A percentile compares a stretch with the other conserved stretches of the same genome.
Evolutionary conservation across 37 sponge, comb jelly and placozoan genomes (phyloP).

Genomic region (Ianthella basta): DNA sequence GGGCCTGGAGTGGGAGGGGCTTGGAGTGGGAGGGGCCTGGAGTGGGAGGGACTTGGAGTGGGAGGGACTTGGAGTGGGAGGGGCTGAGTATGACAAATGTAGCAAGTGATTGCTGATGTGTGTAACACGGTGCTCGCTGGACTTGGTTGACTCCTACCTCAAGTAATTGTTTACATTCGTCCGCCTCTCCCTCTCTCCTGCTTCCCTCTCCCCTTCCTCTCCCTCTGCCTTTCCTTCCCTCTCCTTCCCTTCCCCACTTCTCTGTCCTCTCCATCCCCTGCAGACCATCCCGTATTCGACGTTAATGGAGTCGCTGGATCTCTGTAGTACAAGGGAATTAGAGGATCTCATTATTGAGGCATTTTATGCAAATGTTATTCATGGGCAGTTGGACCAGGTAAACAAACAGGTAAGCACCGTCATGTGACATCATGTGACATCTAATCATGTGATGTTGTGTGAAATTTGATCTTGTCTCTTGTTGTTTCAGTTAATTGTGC

Average conservation of each 20-base stretch:
- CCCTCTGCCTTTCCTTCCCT: neutral
- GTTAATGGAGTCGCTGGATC: conserved; percentile 58
- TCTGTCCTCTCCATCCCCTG: neutral
- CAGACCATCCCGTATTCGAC: conserved; percentile 74
- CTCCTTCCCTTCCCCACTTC: neutral
- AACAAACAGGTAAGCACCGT: conserved; percentile 51
- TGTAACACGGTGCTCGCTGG: too few relatives aligned
- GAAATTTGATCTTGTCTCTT: too few relatives aligned
- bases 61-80: too few relatives aligned
- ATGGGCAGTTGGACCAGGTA: conserved; percentile 84
- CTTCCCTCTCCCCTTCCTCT: too few relatives aligned
- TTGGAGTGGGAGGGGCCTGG: too few relatives aligned
- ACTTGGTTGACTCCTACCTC: too few relatives aligned
- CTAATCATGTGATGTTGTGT: neutral
- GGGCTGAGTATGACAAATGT: too few relatives aligned
- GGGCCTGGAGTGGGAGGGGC: too few relatives aligned
- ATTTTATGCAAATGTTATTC: conserved; percentile 82
- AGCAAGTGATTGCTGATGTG: too few relatives aligned
- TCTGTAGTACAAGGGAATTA: conserved; percentile 69
- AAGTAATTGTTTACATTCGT: too few relatives aligned
- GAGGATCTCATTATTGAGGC: conserved; percentile 93
- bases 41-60: too few relatives aligned
- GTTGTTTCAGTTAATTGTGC: conserved; percentile 69
- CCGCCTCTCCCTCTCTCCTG: too few relatives aligned
- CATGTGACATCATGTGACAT: neutral